Conservation (phyloP, 2,113 vertebrate genomes). For the Uria aalge region DNA sequence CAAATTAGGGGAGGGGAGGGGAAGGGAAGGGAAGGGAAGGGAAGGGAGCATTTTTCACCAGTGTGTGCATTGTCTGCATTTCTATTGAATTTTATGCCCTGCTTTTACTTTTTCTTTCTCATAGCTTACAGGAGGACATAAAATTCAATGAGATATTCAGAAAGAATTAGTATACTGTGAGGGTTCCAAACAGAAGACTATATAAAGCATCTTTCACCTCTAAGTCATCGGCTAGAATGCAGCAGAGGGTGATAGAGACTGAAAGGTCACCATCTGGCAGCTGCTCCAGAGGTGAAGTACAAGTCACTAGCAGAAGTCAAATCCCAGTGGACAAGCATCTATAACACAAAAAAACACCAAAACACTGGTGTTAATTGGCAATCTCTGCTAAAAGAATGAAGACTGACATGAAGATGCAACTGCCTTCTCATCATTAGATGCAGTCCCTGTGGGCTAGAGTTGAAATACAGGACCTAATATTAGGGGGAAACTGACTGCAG, state of each 20-base stretch:
- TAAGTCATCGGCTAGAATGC: not conserved
- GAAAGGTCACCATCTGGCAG: not conserved
- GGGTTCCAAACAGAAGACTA: not conserved
- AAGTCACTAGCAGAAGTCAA: not conserved
- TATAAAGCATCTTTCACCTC: not conserved
- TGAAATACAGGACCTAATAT: not conserved
- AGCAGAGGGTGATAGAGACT: not conserved
- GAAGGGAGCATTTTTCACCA: not conserved
- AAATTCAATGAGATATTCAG: not conserved
- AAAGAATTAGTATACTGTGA: not conserved
- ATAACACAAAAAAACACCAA: not conserved
- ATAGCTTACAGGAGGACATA: not conserved
- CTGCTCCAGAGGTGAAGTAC: not conserved
- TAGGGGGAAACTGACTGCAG: not conserved
- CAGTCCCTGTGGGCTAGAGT: not conserved
- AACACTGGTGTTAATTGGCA: not conserved
- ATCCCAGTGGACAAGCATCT: not conserved
- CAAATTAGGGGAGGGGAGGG: not conserved
- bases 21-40: fast-evolving
- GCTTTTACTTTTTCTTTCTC: not conserved
- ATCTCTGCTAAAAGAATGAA: not conserved
- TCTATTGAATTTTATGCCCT: not conserved
- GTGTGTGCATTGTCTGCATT: not conserved
- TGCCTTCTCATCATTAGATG: not conserved
- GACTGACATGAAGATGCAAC: not conserved